Evolutionary conservation across 1,140 invertebrate genomes (phyloP).

Genomic region (Drosophila seguyi): DNA sequence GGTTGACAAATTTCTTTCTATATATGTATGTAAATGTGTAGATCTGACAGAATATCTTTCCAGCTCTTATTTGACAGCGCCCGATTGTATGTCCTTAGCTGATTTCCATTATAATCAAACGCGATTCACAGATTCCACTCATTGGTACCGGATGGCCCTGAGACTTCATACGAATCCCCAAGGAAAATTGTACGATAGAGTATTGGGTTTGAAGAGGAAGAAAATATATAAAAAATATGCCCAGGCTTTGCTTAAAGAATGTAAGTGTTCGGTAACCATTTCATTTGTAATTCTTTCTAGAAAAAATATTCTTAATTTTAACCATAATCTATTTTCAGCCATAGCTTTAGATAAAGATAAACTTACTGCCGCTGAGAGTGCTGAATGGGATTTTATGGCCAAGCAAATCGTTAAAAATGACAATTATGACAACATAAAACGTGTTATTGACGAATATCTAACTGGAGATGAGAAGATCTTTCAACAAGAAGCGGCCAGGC

Average conservation of each 20-base stretch:
- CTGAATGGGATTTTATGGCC: conserved; percentile 9
- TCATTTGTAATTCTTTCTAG: not conserved
- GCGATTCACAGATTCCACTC: conserved; percentile 19
- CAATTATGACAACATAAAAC: conserved; percentile 33
- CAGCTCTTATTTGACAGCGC: conserved; percentile 34
- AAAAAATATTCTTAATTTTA: not conserved
- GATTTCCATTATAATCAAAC: conserved; percentile 34
- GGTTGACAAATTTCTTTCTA: not conserved
- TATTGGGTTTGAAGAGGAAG: conserved; percentile 35
- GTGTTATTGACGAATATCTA: conserved; percentile 41
- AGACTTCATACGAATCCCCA: conserved; percentile 25
- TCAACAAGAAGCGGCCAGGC: conserved; percentile 18
- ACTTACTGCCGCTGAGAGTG: not conserved
- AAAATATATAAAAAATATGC: conserved; percentile 44
- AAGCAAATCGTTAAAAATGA: conserved; percentile 2
- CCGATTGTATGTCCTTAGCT: conserved; percentile 40
- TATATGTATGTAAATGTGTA: not conserved
- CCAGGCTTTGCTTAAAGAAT: conserved; percentile 30
- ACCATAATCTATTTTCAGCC: conserved; percentile 1
- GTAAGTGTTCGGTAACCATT: conserved; percentile 25
- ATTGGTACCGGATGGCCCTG: conserved; percentile 56
- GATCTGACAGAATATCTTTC: not conserved
- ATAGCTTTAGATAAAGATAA: conserved; percentile 7
- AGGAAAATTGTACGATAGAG: conserved; percentile 24
- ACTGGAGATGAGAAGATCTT: conserved; percentile 43